Base-by-base conservation (phyloP, 2,113 vertebrate genomes). In the Gadus chalcogrammus region DNA sequence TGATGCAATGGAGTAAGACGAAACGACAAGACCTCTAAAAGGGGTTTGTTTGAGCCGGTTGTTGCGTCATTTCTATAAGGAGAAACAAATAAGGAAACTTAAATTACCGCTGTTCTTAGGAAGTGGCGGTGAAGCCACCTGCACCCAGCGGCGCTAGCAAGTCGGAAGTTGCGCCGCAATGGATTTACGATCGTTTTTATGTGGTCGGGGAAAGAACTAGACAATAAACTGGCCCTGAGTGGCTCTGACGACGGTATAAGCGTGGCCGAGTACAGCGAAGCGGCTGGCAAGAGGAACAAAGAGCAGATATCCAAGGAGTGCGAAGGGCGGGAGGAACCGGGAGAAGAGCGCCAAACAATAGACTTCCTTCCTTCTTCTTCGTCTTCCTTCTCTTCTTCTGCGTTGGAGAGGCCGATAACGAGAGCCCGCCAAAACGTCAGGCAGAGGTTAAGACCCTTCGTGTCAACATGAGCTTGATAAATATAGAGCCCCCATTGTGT, bases 291-390 rank as follows among this genome's bases (percentile, higher is more conserved):
- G 24, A 28, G 0, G 68, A 76, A 82, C 75, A 82, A 84, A 73
- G 69, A 64, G 35, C 48, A 63, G 18, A 74, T 35, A 12, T 4
- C 3, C 72, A 11, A 74, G 70, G 70, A 27, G 35, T 68, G 28
- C 52, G 74, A 55, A 72, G 60, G 60, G 72, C 60, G 71, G 85
- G 85, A 86, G 84, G 86, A 80, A 85, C 84, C 72, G 42, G 42
- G 42, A 48, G 42, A 9, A 48, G 42, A 48, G 42, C 61, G n/a
- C 42, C 66, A 79, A 85, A 90, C 88, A 91, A 92, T 88, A 70
- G 80, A 18, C 75, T 89, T 89, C 88, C 88, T 92, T 88, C 90
- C 90, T 90, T 82, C 18, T 69, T 53, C 62, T 79, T 79, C 78
- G 75, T 48, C 42, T 9, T 48, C 42, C 9, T 48, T 13, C 42